Evolutionary conservation across 2,888 invertebrate genomes (phyloP), one percentile per base, ranked within the genome.

Genomic region (Didymodactylos carnosus): DNA sequence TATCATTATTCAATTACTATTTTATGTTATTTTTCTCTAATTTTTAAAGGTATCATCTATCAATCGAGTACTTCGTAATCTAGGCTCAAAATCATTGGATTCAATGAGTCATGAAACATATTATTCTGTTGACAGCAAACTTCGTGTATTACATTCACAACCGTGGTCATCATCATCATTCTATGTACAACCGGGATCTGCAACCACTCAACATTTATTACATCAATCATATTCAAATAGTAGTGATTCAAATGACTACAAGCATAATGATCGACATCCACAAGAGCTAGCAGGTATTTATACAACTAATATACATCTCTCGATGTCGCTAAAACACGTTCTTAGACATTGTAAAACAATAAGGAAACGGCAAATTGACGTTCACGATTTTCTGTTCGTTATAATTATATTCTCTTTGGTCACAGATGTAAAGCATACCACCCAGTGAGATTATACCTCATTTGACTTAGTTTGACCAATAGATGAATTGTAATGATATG

Each of bases 11-110:
- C 10, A 62, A 35, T n/a, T 6, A 35, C 3, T 4, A 8, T 16
- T 14, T 27, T 19, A 41, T 8, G 14, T 6, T 41, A 41, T 19
- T n/a, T n/a, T n/a, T 19, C 16, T n/a, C 16, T 19, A 43, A 7
- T 51, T 5, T 8, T 35, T 62, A 35, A 11, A 62, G 62, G 62
- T 62, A 10, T 94, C 94, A 72, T 94, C 94, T 75, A 94, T 94
- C 81, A 94, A 94, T 86, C 89, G 94, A 80, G 94, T 94, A 72
- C 87, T 94, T 77, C 88, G 94, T 71, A 94, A 93, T 84, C 86
- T 94, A 78, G 91, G 92, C 4, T 69, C 72, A 19, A 75, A 75
- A 46, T 41, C 62, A 3, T 49, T 72, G 29, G 72, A 74, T 7
- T 0, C n/a, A n/a, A n/a, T n/a, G n/a, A 62, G 35, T 35, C 62